A percentile compares a stretch with the other conserved stretches of the same genome.
These are phyloP conservation scores for Scelioninae gen. 1 DNA, from an alignment of 2,888 invertebrate species.

Conservation along the genomic window DNA sequence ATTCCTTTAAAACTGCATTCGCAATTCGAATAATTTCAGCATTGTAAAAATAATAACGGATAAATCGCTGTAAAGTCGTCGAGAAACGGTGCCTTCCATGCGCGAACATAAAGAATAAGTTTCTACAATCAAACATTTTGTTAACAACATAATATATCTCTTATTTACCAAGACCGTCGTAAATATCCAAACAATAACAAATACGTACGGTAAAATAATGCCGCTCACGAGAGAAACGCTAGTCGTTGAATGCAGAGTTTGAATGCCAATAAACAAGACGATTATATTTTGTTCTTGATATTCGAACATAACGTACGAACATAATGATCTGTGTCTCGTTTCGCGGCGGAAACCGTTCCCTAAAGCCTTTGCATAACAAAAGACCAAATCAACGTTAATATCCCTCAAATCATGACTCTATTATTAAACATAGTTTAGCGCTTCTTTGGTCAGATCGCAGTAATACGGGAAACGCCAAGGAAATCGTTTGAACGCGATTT, in stretches of 20 bases:
- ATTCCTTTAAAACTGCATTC: background rate
- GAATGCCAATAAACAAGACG: constrained; percentile 61
- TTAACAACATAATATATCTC: constrained; percentile 53
- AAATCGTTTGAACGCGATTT: constrained; percentile 48
- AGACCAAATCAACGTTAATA: constrained; percentile 60
- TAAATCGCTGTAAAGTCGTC: constrained; percentile 28
- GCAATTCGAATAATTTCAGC: constrained; percentile 8
- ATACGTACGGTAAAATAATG: constrained; percentile 33
- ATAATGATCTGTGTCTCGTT: constrained; percentile 48
- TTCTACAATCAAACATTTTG: constrained; percentile 39
- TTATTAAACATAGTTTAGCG: constrained; percentile 61
- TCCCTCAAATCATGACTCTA: constrained; percentile 56
- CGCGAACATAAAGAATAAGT: constrained; percentile 27
- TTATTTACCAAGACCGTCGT: constrained; percentile 48
- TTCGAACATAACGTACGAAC: constrained; percentile 43
- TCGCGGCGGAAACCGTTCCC: constrained; percentile 31
- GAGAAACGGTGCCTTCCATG: constrained; percentile 18
- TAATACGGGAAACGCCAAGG: constrained; percentile 28
- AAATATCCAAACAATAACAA: constrained; percentile 57
- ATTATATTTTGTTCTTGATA: constrained; percentile 61
- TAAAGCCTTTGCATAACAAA: constrained; percentile 56
- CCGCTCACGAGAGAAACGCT: constrained; percentile 46
- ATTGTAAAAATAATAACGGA: constrained; percentile 31
- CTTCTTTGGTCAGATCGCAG: constrained; percentile 43
- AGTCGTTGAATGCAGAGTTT: constrained; percentile 30